Base-by-base conservation (phyloP, 2,888 invertebrate species). In the Ochropacha duplaris region DNA sequence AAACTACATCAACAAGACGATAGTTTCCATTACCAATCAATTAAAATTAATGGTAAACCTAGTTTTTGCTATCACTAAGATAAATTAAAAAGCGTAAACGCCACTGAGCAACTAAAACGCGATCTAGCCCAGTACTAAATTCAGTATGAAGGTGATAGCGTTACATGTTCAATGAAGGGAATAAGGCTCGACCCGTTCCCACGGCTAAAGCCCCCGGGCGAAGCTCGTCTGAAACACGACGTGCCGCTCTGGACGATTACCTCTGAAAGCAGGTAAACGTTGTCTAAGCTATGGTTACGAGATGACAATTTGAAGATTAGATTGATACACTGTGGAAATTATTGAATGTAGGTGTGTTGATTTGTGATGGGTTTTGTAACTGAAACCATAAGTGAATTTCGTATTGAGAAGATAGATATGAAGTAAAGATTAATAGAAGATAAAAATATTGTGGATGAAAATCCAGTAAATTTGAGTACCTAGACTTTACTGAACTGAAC, bases 191-290 rank as follows among this genome's bases (percentile, higher is more conserved):
- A 11, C 44, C 44, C 57, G 80, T 80, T 80, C 79, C 80, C 79
- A 80, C 79, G 80, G 76, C 79, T 69, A 76, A 74, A 55, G 59
- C 78, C 80, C 76, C 28, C 56, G 50, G 79, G 80, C 74, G 50
- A 56, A 50, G 63, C 61, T 62, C 60, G 59, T 57, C 73, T 72
- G 71, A 67, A 71, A 67, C 62, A 67, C 68, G 76, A 70, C 72
- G 73, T 60, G 65, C 68, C 44, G 44, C 19, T 19, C 44, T 44
- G 31, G 65, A 65, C 71, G 66, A 74, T 76, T 76, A 78, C 62
- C 62, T 74, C 71, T 74, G 74, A 74, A 72, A 69, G 61, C 64
- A 56, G 65, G 34, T 70, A 68, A 71, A 66, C 71, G 52, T 19
- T 65, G 65, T 69, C 72, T 73, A 71, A 65, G 69, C 44, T 44